A percentile compares a stretch with the other conserved stretches of the same genome.
Conservation (phyloP, 2,888 invertebrate species). For the Lasiommata megera region DNA sequence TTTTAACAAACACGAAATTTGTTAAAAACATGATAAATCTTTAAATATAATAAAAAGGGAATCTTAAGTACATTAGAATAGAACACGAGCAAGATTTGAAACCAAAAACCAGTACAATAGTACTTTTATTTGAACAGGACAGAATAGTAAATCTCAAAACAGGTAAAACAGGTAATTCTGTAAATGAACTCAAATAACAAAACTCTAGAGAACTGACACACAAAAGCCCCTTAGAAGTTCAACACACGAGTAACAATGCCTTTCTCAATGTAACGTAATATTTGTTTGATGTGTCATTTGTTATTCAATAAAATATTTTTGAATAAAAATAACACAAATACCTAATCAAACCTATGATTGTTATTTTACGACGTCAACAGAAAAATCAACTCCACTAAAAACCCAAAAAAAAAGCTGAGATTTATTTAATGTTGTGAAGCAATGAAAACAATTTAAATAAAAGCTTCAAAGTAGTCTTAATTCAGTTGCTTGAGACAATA, state of each 20-base stretch:
- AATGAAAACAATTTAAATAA: no score
- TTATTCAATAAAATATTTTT: no score
- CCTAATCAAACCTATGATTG: no score
- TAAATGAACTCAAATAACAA: conserved; percentile 8
- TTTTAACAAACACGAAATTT: not conserved
- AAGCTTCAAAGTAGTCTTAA: no score
- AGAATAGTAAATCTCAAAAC: conserved; percentile 3
- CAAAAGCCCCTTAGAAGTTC: not conserved
- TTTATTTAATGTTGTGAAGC: no score
- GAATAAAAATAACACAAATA: no score
- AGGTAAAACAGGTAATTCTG: conserved; percentile 1
- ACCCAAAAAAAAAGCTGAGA: no score
- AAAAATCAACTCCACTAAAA: no score
- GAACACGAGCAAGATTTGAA: not conserved
- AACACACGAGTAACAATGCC: not conserved
- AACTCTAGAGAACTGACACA: not conserved
- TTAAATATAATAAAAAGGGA: not conserved
- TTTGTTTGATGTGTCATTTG: no score
- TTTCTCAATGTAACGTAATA: no score
- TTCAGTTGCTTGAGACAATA: no score
- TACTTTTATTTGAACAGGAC: conserved; percentile 7
- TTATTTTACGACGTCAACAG: no score
- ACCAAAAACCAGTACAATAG: not conserved
- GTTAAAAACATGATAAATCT: not conserved
- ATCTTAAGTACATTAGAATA: not conserved